Conservation (phyloP, 2,888 invertebrate genomes). For the Mesochorus sp. region DNA sequence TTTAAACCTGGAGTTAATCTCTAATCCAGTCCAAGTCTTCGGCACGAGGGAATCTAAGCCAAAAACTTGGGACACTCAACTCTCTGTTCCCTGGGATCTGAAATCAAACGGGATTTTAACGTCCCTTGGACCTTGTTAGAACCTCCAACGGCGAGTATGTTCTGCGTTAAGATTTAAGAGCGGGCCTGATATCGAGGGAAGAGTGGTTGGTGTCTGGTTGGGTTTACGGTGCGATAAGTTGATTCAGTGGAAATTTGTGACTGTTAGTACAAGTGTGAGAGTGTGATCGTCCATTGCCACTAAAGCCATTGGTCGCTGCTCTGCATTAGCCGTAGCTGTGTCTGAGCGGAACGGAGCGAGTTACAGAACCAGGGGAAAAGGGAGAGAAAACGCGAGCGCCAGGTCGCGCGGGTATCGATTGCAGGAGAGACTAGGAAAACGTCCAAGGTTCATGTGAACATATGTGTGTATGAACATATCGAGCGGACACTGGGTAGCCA, state of each 20-base stretch:
- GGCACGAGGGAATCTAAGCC: too few relatives aligned
- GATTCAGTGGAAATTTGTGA: neutral
- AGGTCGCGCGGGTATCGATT: conserved; percentile 63
- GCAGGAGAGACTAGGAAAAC: conserved; percentile 54
- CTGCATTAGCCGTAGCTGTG: conserved; percentile 1
- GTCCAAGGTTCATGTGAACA: conserved; percentile 59
- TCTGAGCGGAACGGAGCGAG: neutral
- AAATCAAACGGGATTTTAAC: too few relatives aligned
- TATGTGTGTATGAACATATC: conserved; percentile 41
- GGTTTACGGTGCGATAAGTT: conserved; percentile 21
- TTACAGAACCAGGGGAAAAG: conserved; percentile 9
- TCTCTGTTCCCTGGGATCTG: too few relatives aligned
- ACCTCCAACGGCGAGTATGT: too few relatives aligned
- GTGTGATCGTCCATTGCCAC: neutral
- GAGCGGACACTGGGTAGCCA: conserved; percentile 45
- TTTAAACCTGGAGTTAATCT: too few relatives aligned
- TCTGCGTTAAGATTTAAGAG: too few relatives aligned
- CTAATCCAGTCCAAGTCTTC: too few relatives aligned
- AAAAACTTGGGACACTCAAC: too few relatives aligned
- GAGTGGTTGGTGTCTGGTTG: conserved; percentile 18
- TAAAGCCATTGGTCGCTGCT: conserved; percentile 21
- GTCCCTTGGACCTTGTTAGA: too few relatives aligned
- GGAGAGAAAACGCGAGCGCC: conserved; percentile 40
- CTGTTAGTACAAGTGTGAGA: neutral
- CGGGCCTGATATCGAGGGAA: too few relatives aligned